Percentiles rank a stretch among this genome's conserved stretches.
Conservation (phyloP, 2,113 vertebrate species). For the Oophaga pumilio region DNA sequence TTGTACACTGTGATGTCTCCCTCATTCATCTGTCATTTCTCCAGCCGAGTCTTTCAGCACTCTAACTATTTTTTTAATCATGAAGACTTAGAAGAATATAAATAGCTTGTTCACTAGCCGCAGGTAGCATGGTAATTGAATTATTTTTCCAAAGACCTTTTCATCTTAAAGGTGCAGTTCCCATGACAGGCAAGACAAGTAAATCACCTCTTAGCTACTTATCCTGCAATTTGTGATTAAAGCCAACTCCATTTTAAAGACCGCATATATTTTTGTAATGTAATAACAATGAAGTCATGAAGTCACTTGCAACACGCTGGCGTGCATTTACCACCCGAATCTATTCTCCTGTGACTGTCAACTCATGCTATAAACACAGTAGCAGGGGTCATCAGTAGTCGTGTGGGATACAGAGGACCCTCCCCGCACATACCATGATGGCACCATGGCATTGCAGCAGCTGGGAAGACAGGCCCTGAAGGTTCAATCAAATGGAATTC, state of each 20-base stretch:
- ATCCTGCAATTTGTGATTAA: conserved; percentile 5
- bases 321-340: background rate
- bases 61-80: conserved; percentile 47
- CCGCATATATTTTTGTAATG: background rate
- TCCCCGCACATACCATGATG: too few species aligned
- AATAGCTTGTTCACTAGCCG: conserved; percentile 40
- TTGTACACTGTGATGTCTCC: conserved; percentile 43
- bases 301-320: background rate
- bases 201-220: conserved; percentile 18
- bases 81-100: conserved; percentile 34
- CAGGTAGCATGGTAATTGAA: conserved; percentile 43
- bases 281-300: background rate
- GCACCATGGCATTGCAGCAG: too few species aligned
- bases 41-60: conserved; percentile 31
- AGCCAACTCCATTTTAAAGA: background rate
- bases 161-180: conserved; percentile 34
- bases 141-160: conserved; percentile 38
- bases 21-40: conserved; percentile 44
- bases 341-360: background rate
- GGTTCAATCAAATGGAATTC: too few species aligned
- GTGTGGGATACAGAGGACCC: too few species aligned
- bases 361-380: background rate
- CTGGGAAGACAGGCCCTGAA: too few species aligned
- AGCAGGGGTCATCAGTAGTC: too few species aligned
- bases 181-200: background rate